A percentile compares a stretch with the other conserved stretches of the same genome.
These are phyloP conservation scores for Scleropages formosus DNA, from an alignment of 2,797 vertebrate species.

Conservation along the genomic window DNA sequence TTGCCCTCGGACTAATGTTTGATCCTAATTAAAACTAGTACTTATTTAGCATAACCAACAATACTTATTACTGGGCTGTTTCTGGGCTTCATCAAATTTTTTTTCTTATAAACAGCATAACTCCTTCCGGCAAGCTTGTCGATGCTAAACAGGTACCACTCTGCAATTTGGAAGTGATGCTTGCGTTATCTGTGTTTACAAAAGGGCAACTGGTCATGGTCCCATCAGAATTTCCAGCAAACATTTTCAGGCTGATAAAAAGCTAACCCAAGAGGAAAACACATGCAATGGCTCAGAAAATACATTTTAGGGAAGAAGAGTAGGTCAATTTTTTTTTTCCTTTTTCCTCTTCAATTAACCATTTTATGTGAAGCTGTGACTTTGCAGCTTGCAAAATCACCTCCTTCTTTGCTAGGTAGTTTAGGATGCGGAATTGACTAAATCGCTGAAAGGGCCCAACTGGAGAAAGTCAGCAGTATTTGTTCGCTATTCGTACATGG, in stretches of 20 bases:
- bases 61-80: constrained; percentile 38
- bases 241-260: not conserved
- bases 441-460: not conserved
- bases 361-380: constrained; percentile 8
- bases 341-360: not conserved
- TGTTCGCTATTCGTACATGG: not conserved
- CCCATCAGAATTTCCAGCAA: not conserved
- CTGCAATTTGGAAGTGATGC: not conserved
- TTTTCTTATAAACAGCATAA: not conserved
- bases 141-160: no score
- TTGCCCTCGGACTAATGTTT: constrained; percentile 66
- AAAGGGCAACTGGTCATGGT: not conserved
- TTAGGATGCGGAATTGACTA: not conserved
- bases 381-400: constrained; percentile 7
- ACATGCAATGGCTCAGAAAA: not conserved
- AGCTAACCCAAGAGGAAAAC: constrained; percentile 12
- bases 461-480: not conserved
- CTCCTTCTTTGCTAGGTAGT: not conserved
- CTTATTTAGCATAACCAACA: constrained; percentile 61
- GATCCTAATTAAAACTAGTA: constrained; percentile 67
- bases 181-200: no score
- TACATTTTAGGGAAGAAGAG: constrained; percentile 9
- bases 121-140: no score
- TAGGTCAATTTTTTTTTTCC: not conserved
- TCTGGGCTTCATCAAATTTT: constrained; percentile 45